A percentile compares a stretch with the other conserved stretches of the same genome.
Evolutionary conservation across 2,113 vertebrate species (phyloP).

Genomic region (Melanotaenia duboulayi): DNA sequence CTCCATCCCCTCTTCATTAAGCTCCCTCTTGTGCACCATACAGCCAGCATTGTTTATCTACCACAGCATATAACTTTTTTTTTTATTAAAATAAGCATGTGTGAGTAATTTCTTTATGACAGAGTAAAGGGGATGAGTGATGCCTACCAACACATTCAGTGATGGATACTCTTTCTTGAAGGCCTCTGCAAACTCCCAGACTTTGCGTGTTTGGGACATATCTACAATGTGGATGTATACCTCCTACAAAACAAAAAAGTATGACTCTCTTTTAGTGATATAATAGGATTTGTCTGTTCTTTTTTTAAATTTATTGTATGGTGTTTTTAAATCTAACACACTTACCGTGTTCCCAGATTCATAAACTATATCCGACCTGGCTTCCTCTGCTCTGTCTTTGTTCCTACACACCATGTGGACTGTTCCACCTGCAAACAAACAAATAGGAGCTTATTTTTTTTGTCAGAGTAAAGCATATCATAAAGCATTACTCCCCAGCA

Average conservation of each 20-base stretch:
- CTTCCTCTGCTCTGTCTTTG: conserved; percentile 78
- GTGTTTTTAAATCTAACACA: background rate
- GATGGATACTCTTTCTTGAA: conserved; percentile 77
- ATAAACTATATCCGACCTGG: conserved; percentile 73
- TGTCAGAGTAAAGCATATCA: background rate
- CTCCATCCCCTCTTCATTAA: conserved; percentile 77
- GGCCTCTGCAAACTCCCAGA: conserved; percentile 81
- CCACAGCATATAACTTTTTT: background rate
- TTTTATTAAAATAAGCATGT: background rate
- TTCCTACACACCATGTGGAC: conserved; percentile 84
- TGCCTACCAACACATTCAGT: conserved; percentile 79
- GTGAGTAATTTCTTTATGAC: background rate
- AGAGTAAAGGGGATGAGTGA: conserved; percentile 5
- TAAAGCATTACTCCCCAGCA: background rate
- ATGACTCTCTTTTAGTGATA: conserved; percentile 1
- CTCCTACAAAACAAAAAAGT: conserved; percentile 64
- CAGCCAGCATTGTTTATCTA: conserved; percentile 84
- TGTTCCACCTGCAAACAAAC: conserved; percentile 71
- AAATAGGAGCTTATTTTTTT: background rate
- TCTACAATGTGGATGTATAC: conserved; percentile 78
- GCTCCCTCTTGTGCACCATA: conserved; percentile 76
- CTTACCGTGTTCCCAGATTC: conserved; percentile 77
- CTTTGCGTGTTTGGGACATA: conserved; percentile 74
- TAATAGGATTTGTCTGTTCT: background rate
- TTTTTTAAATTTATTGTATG: background rate